phyloP scores from a whole-genome alignment of 2,113 vertebrate genomes.

The Tonatia bakeri region DNA sequence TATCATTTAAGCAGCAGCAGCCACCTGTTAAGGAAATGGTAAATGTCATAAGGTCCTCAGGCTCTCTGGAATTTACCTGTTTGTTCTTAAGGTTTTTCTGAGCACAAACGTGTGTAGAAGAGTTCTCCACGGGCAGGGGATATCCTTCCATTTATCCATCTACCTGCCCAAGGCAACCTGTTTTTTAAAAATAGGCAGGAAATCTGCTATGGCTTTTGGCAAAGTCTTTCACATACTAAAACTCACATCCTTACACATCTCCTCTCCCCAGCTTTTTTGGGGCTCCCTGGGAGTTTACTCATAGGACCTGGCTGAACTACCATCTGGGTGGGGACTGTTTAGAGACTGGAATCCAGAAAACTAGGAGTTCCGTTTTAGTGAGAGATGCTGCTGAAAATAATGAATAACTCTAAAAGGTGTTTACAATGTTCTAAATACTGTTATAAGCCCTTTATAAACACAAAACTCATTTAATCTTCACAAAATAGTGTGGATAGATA shows the following conservation, averaged over 20 bases:
- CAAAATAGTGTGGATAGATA: not conserved
- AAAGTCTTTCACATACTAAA: not conserved
- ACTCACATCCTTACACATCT: not conserved
- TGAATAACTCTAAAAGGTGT: not conserved
- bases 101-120: not conserved
- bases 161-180: not conserved
- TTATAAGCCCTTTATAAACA: not conserved
- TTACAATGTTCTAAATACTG: not conserved
- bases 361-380: not conserved
- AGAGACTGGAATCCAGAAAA: not conserved
- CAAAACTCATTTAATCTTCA: not conserved
- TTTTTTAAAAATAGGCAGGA: not conserved
- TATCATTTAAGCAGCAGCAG: not conserved
- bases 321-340: not conserved
- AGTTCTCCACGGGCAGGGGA: not conserved
- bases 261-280: not conserved
- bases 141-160: not conserved
- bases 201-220: not conserved
- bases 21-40: not conserved
- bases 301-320: not conserved
- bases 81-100: not conserved
- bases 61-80: not conserved
- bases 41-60: not conserved
- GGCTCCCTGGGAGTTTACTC: not conserved
- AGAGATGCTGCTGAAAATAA: not conserved